Base-by-base conservation (phyloP, 2,797 vertebrate species). In the Nannoperca obscura region DNA sequence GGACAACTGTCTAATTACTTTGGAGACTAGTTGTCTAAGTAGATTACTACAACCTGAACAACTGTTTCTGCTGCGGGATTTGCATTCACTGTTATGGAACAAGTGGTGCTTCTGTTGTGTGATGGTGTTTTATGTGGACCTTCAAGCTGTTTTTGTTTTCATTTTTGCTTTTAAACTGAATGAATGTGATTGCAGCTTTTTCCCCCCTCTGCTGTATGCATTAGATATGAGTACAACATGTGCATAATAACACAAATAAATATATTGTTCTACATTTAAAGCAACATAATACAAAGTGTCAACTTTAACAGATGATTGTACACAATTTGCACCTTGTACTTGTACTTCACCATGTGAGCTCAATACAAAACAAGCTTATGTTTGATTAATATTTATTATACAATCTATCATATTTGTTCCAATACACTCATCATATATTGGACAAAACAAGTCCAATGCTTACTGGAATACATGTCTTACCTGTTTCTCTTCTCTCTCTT, bases 401-500 rank as follows among this genome's bases (percentile, higher is more conserved):
- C 69, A 7, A 58, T 38, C 5, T 38, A 38, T 11, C 38, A 40
- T 40, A 38, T 47, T 14, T 20, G 53, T 79, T 53, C 4, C 54
- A 52, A 68, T 49, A 27, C 4, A 19, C 60, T 44, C 30, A 62
- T 54, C 24, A 58, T 10, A 15, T 32, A 20, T 7, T 11, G 7
- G 17, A 76, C 5, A 30, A 15, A 71, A 14, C 14, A 36, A 30
- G 27, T 75, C 11, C 22, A 47, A 11, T 46, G 22, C 19, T 24
- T 6, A 53, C 13, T 42, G 67, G 30, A 75, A 72, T 42, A 42
- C 38, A 42, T 70, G 15, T 73, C 88, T 85, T 87, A 94, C 91
- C 89, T 88, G 71, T 52, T 81, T 24, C 27, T 78, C 52, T 64
- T 73, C 66, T 78, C 54, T 82, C 44, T 60, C 11, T 57, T 30